These are phyloP conservation scores for Apostichopus californicus DNA, from an alignment of 35 echinoderm and acorn worm genomes.

Conservation along the genomic window DNA sequence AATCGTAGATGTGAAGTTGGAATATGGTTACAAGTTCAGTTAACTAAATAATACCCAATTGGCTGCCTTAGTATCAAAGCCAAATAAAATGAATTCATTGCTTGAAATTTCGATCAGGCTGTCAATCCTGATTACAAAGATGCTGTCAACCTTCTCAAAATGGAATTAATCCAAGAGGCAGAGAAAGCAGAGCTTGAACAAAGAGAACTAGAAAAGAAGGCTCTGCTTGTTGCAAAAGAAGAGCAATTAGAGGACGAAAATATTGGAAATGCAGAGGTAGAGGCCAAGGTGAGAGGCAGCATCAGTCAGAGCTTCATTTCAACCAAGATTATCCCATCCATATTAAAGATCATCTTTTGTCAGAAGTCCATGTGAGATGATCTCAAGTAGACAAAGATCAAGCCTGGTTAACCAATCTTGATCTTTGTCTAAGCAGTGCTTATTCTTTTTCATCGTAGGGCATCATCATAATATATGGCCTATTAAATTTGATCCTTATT, in stretches of 20 bases:
- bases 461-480: too few relatives aligned
- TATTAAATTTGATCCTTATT: too few relatives aligned
- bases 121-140: neutral
- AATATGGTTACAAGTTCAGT: too few relatives aligned
- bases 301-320: neutral
- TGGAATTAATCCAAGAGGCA: neutral
- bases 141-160: neutral
- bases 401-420: too few relatives aligned
- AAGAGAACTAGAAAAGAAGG: slow-evolving; percentile 17
- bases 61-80: neutral
- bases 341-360: neutral
- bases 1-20: too few relatives aligned
- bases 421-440: too few relatives aligned
- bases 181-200: neutral
- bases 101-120: neutral
- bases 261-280: neutral
- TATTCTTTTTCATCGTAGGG: too few relatives aligned
- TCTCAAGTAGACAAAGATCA: neutral
- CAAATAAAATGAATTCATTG: neutral
- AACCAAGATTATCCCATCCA: neutral
- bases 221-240: neutral
- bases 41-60: neutral
- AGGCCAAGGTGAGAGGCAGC: slow-evolving; percentile 26
- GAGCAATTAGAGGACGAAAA: neutral
- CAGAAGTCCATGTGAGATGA: neutral